Base-by-base conservation (phyloP, 2,797 vertebrate species). In the Hippocampus kuda region DNA sequence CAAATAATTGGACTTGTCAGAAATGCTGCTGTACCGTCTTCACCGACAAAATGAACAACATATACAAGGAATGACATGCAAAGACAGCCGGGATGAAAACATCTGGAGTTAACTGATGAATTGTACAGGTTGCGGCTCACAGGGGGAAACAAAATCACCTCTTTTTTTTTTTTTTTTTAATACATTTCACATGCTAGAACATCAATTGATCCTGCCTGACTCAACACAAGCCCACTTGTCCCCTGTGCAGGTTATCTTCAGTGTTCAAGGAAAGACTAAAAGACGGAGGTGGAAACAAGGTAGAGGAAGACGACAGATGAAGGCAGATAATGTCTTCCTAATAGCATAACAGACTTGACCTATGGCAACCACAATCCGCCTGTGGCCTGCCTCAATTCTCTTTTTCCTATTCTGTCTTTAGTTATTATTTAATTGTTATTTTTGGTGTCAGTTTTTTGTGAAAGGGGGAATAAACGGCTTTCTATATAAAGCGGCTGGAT, bases 1-100 rank as follows among this genome's bases (percentile, higher is more conserved):
- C 76, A 69, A 70, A 77, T 13, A 46, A 44, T 48, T 26, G 42
- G 42, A 46, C 24, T 16, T 18, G n/a, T 46, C 63, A 15, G n/a
- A 46, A 65, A 48, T 5, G 16, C 8, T 5, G 16, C 8, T n/a
- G 12, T 6, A 24, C 63, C 63, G 27, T 44, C 41, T 12, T 44
- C 62, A 42, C n/a, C 22, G 44, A 64, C 18, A 26, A 26, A 46
- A 16, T 7, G 10, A 26, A 2, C 46, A 65, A 3, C 15, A 65
- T 3, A n/a, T n/a, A n/a, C 11, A 13, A 44, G 10, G 61, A 44
- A 63, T 42, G 42, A 65, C 12, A 44, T 64, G 62, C 62, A 64
- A 64, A 26, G 62, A 16, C 41, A 26, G 41, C 15, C 34, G 15
- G 61, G 11, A 26, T 15, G 1, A 64, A 44, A 42, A n/a, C 30